These are phyloP conservation scores for Pituophis catenifer DNA, from an alignment of 2,113 vertebrate species.

Conservation along the genomic window DNA sequence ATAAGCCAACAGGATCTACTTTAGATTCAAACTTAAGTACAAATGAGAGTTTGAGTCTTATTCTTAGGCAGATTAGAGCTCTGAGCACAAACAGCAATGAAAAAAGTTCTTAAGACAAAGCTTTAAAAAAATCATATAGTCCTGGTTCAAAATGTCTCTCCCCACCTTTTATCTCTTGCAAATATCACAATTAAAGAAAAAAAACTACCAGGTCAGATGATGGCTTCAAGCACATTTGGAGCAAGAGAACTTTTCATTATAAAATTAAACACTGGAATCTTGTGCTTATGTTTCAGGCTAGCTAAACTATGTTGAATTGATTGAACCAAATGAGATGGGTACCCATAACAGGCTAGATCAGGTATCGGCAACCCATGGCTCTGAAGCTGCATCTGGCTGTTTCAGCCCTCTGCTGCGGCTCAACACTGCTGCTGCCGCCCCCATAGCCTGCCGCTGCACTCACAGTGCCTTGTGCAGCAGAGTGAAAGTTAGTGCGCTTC, in stretches of 20 bases:
- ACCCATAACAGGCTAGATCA: not conserved
- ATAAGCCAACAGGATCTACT: not conserved
- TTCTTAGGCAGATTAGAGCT: not conserved
- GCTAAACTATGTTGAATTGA: not conserved
- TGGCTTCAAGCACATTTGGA: not conserved
- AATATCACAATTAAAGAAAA: not conserved
- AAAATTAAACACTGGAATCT: not conserved
- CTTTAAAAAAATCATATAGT: not conserved
- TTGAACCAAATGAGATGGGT: not conserved
- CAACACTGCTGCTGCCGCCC: no score
- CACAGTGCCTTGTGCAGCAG: no score
- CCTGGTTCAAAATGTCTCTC: not conserved
- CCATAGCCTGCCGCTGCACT: no score
- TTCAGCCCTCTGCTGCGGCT: no score
- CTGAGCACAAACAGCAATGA: not conserved
- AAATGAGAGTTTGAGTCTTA: not conserved
- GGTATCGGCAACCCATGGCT: no score
- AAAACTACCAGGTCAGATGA: not conserved
- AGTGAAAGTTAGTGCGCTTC: no score
- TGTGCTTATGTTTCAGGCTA: not conserved
- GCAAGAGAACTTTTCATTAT: not conserved
- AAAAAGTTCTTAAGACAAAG: not conserved
- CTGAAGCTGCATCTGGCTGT: no score
- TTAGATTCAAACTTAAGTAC: not conserved
- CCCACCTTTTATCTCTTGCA: no score